These are phyloP conservation scores for Zosterops borbonicus DNA, from an alignment of 2,113 vertebrate species.

Conservation along the genomic window DNA sequence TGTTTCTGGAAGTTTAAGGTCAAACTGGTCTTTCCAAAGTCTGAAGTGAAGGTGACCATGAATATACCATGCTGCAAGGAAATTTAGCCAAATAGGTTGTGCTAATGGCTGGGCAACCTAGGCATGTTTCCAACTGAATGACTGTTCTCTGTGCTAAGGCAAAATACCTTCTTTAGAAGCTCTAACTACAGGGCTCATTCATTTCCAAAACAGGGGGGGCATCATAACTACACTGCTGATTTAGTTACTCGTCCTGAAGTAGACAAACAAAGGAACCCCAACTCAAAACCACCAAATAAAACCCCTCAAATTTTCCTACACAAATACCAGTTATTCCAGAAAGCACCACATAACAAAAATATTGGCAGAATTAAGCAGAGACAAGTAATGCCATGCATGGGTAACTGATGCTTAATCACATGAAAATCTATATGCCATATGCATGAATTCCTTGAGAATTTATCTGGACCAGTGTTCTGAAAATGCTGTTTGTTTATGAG, in stretches of 20 bases:
- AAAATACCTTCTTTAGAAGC: background rate
- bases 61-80: slow-evolving; percentile 64
- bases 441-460: slow-evolving; percentile 28
- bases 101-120: background rate
- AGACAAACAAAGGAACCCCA: background rate
- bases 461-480: slow-evolving; percentile 17
- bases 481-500: background rate
- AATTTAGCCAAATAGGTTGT: slow-evolving; percentile 61
- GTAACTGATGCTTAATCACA: background rate
- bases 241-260: background rate
- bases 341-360: background rate
- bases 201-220: background rate
- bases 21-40: slow-evolving; percentile 70
- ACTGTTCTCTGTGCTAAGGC: background rate
- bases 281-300: background rate
- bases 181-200: background rate
- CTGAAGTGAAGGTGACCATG: slow-evolving; percentile 61
- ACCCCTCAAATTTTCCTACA: background rate
- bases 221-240: background rate
- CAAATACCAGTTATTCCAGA: background rate
- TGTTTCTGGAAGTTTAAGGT: slow-evolving; percentile 52
- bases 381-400: background rate
- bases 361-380: background rate
- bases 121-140: background rate
- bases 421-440: slow-evolving; percentile 27